phyloP scores from a whole-genome alignment of 2,888 invertebrate genomes.

The Leucoptera coffeella region DNA sequence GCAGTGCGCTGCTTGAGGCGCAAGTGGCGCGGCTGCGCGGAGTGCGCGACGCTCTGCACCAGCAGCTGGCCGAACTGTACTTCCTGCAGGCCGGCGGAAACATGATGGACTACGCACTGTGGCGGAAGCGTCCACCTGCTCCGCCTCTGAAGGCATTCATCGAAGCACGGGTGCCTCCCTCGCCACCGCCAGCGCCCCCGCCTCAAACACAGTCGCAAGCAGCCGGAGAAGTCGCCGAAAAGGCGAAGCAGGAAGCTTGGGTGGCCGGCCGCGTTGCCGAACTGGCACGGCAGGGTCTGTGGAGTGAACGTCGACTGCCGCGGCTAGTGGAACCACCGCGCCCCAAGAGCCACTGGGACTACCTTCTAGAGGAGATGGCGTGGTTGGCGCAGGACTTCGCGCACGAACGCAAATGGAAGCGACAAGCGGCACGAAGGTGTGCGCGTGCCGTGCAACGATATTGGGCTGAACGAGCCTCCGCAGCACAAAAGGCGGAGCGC shows the following conservation, averaged over 20 bases:
- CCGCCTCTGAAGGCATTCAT: slow-evolving; percentile 70
- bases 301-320: slow-evolving; percentile 88
- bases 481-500: slow-evolving; percentile 85
- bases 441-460: slow-evolving; percentile 87
- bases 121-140: slow-evolving; percentile 75
- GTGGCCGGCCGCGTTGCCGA: slow-evolving; percentile 90
- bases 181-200: slow-evolving; percentile 45
- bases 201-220: slow-evolving; percentile 15
- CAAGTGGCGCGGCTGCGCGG: slow-evolving; percentile 5
- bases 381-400: slow-evolving; percentile 98
- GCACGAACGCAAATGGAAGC: slow-evolving; percentile 97
- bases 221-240: slow-evolving; percentile 30
- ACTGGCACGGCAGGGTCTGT: slow-evolving; percentile 88
- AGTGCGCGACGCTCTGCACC: no score
- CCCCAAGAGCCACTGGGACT: slow-evolving; percentile 96
- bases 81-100: slow-evolving; percentile 83
- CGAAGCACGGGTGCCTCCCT: slow-evolving; percentile 64
- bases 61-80: slow-evolving; percentile 77
- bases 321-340: slow-evolving; percentile 87
- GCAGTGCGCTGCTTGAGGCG: slow-evolving; percentile 3
- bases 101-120: slow-evolving; percentile 80
- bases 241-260: slow-evolving; percentile 72
- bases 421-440: slow-evolving; percentile 89
- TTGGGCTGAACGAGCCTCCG: slow-evolving; percentile 85
- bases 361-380: slow-evolving; percentile 95